Base-by-base conservation (phyloP, 2,113 vertebrate genomes). In the Antigone vipio region DNA sequence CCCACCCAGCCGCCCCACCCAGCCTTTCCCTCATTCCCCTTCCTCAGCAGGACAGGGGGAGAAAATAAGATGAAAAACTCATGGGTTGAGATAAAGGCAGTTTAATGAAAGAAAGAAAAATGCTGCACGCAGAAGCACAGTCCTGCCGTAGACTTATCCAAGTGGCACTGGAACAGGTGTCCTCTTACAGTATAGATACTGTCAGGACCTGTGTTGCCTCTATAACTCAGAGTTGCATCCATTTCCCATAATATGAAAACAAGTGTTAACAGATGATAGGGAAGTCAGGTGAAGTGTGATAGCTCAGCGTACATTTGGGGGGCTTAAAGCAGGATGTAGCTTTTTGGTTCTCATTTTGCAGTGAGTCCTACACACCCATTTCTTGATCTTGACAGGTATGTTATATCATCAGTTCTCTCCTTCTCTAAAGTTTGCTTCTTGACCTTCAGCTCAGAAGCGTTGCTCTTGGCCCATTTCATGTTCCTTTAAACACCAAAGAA, bases 201-300 rank as follows among this genome's bases (percentile, higher is more conserved):
- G 22, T 18, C 0, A 0, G 34, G 20, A 50, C 18, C 42, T 19
- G 0, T 5, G 1, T 44, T 78, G 34, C 34, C 50, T 80, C 15
- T 6, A 2, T 44, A 45, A 62, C 35, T 84, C 62, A 64, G 9
- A 38, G 18, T 34, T 30, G 44, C 18, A 50, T 69, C 17, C 30
- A 21, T 56, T 91, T 94, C 15, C 58, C 7, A 8, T 26, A 8
- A 27, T 53, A 59, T 26, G 44, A 91, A 75, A 66, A 9, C 8
- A 74, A 71, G 11, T 13, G 49, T 73, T 84, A 49, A 38, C 4
- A 72, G 38, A 32, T 53, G 24, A 53, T 45, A 21, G 19, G 45
- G 26, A 56, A 23, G 29, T 40, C 24, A 44, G 53, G 13, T 21
- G 1, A 58, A 71, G 72, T 32, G 45, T 64, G 40, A 9, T 63